A percentile compares a stretch with the other conserved stretches of the same genome.
Conservation (phyloP, 1,140 invertebrate species). For the Grapholita molesta region DNA sequence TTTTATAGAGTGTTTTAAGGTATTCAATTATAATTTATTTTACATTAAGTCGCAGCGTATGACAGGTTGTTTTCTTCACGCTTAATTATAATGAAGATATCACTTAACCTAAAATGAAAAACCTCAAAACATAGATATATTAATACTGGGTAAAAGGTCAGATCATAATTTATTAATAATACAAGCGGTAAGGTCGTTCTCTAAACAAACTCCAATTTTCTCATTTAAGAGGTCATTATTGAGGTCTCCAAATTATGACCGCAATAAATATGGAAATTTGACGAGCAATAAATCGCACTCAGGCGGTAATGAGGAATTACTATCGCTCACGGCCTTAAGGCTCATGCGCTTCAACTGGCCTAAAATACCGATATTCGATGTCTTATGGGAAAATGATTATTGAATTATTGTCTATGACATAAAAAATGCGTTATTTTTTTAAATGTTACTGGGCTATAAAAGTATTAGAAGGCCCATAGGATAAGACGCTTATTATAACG, state of each 20-base stretch:
- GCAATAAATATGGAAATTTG: constrained; percentile 40
- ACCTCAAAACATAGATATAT: no score
- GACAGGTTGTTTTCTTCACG: no score
- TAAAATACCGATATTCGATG: no score
- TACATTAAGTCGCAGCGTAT: no score
- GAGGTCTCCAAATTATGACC: constrained; percentile 14
- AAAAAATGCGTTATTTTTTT: no score
- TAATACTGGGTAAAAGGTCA: background rate
- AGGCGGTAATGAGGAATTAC: constrained; percentile 56
- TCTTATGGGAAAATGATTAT: no score
- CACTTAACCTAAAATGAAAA: no score
- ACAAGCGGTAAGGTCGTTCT: background rate
- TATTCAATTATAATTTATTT: background rate
- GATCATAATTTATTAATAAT: background rate
- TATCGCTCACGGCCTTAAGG: constrained; percentile 47
- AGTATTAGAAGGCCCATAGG: no score
- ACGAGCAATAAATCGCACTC: constrained; percentile 51
- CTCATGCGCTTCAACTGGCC: constrained; percentile 18
- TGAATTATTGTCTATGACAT: no score
- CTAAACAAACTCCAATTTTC: constrained; percentile 10
- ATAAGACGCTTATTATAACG: no score
- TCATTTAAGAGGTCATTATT: constrained; percentile 15
- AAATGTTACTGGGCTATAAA: no score
- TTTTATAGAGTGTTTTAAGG: background rate
- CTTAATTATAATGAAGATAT: no score